A percentile compares a stretch with the other conserved stretches of the same genome.
Conservation (phyloP, 2,113 vertebrate genomes). For the Oplegnathus fasciatus region DNA sequence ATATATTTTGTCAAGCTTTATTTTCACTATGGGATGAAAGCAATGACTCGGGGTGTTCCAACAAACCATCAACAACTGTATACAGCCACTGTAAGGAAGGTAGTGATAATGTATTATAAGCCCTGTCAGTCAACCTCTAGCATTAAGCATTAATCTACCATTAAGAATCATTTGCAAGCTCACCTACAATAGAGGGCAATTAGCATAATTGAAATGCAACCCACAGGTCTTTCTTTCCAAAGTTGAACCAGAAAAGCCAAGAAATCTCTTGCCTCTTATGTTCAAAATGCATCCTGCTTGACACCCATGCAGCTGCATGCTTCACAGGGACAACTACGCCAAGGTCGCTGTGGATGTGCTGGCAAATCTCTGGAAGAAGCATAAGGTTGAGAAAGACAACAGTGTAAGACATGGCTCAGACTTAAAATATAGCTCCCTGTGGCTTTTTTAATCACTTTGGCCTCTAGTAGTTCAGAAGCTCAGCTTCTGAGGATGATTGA, state of each 20-base stretch:
- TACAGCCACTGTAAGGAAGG: too few species aligned
- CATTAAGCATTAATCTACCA: too few species aligned
- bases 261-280: slow-evolving; percentile 7
- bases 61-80: too few species aligned
- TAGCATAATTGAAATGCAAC: slow-evolving; percentile 15
- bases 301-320: slow-evolving; percentile 9
- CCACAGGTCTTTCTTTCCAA: not conserved
- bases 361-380: slow-evolving; percentile 8
- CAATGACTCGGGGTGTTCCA: too few species aligned
- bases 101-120: too few species aligned
- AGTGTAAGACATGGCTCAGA: not conserved
- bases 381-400: not conserved
- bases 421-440: not conserved
- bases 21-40: too few species aligned
- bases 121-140: too few species aligned
- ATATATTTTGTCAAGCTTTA: too few species aligned
- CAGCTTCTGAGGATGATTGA: too few species aligned
- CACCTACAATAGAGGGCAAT: not conserved
- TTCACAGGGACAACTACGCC: not conserved
- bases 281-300: slow-evolving; percentile 21
- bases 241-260: slow-evolving; percentile 16
- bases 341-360: slow-evolving; percentile 28
- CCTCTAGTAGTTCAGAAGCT: not conserved
- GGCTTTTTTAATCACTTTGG: slow-evolving; percentile 11
- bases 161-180: not conserved